phyloP scores from a whole-genome alignment of 35 echinoderm and acorn worm species.

The Heliocidaris erythrogramma region DNA sequence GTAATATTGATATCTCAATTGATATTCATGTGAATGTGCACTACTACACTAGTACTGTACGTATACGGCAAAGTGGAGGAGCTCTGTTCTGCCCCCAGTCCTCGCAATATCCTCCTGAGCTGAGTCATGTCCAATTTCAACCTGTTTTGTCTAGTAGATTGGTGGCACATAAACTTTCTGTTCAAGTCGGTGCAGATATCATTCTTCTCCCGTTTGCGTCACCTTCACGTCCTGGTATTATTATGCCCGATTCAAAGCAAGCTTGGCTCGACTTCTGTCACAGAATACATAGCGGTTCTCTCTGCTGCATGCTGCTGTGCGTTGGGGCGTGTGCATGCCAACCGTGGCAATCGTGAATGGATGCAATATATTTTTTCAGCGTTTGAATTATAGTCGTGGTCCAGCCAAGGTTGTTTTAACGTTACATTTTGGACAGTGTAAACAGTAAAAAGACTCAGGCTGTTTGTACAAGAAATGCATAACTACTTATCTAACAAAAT shows the following conservation, averaged over 20 bases:
- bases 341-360: neutral
- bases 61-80: neutral
- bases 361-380: neutral
- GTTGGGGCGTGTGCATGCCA: conserved; percentile 6
- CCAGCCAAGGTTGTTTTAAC: neutral
- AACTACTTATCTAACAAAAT: neutral
- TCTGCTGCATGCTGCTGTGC: neutral
- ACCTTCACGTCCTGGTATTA: neutral
- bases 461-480: neutral
- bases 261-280: neutral
- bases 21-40: neutral
- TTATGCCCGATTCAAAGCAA: neutral
- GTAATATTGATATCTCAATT: neutral
- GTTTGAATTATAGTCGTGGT: conserved; percentile 2
- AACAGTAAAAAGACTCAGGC: neutral
- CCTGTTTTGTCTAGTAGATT: neutral
- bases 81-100: neutral
- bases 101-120: neutral
- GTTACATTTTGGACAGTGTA: neutral
- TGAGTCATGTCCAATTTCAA: neutral
- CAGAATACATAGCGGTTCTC: neutral
- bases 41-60: neutral
- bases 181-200: neutral
- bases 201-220: neutral
- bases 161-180: neutral